Conservation (phyloP, 1,140 invertebrate species). For the Aphelinus atriplicis region DNA sequence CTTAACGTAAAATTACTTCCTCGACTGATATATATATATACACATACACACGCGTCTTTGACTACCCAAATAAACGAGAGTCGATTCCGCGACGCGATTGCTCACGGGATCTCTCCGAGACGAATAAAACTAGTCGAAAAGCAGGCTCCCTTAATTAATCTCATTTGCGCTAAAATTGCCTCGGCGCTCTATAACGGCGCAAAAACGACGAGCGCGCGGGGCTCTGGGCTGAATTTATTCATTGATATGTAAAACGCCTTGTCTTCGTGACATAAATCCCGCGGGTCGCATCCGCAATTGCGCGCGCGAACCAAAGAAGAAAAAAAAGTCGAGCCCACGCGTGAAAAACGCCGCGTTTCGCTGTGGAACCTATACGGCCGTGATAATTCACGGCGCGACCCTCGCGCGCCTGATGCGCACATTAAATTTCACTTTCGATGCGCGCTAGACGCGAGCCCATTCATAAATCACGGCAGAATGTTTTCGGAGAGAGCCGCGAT, state of each 20-base stretch:
- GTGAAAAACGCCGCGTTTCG: slow-evolving; percentile 1
- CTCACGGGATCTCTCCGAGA: too few species aligned
- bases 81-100: too few species aligned
- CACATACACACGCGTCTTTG: too few species aligned
- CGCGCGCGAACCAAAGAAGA: not conserved
- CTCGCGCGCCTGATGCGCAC: not conserved
- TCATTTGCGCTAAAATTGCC: slow-evolving; percentile 6
- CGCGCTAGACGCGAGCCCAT: not conserved
- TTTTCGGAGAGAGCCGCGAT: slow-evolving; percentile 8
- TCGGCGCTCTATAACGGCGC: not conserved
- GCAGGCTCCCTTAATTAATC: not conserved
- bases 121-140: not conserved
- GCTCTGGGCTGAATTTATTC: slow-evolving; percentile 24
- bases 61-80: too few species aligned
- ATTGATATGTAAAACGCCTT: slow-evolving; percentile 30
- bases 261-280: slow-evolving; percentile 25
- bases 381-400: not conserved
- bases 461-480: not conserved
- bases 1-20: too few species aligned
- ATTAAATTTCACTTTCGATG: slow-evolving; percentile 6
- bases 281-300: not conserved
- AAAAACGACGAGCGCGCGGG: too few species aligned
- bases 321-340: slow-evolving; percentile 4
- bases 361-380: too few species aligned
- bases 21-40: too few species aligned